Conservation (phyloP, 2,888 invertebrate genomes). For the Ceramica pisi region DNA sequence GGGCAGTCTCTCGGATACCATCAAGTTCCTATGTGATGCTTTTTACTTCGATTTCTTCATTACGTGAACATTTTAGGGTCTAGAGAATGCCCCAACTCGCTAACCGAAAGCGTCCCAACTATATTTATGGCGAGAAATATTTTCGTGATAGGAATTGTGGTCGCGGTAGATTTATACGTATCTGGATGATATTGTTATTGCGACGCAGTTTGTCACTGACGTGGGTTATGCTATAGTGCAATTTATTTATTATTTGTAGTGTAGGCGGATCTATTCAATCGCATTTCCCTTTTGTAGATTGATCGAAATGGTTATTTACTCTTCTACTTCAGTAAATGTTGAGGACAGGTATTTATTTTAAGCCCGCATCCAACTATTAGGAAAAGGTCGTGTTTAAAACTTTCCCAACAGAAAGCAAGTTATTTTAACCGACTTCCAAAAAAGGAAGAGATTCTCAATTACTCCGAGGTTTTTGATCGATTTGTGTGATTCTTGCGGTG, state of each 20-base stretch:
- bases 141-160: constrained; percentile 48
- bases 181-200: constrained; percentile 60
- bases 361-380: background rate
- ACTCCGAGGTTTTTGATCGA: too few species aligned
- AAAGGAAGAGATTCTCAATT: too few species aligned
- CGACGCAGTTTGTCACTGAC: constrained; percentile 41
- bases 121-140: constrained; percentile 61
- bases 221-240: constrained; percentile 30
- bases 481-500: too few species aligned
- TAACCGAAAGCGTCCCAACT: constrained; percentile 27
- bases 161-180: constrained; percentile 51
- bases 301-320: constrained; percentile 7
- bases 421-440: too few species aligned
- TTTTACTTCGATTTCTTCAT: constrained; percentile 65
- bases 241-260: constrained; percentile 29
- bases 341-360: background rate
- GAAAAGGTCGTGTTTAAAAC: constrained; percentile 1
- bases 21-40: constrained; percentile 59
- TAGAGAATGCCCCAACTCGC: constrained; percentile 39
- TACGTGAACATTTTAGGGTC: constrained; percentile 52
- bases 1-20: constrained; percentile 56
- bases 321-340: background rate
- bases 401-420: too few species aligned
- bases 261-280: constrained; percentile 12
- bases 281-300: background rate